These are phyloP conservation scores for Cyanoderma ruficeps DNA, from an alignment of 2,113 vertebrate genomes.

Conservation along the genomic window DNA sequence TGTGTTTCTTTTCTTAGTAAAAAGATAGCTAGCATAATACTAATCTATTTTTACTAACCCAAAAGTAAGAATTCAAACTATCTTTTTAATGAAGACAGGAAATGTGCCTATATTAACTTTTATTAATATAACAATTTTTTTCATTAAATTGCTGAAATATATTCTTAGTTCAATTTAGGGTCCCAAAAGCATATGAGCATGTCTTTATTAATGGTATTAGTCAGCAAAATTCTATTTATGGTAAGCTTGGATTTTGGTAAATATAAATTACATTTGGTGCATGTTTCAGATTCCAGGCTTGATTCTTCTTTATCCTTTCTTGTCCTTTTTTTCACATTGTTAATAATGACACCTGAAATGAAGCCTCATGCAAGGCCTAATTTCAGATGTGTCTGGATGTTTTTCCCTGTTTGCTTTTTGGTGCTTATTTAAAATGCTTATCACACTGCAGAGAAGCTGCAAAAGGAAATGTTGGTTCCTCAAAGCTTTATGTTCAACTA, in stretches of 20 bases:
- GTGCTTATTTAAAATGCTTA: not conserved
- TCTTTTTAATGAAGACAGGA: not conserved
- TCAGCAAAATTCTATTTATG: not conserved
- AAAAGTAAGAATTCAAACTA: not conserved
- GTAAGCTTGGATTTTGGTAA: not conserved
- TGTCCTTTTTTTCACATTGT: not conserved
- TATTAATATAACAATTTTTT: not conserved
- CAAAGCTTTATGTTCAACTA: not conserved
- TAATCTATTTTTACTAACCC: not conserved
- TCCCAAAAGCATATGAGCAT: not conserved
- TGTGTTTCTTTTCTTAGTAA: not conserved
- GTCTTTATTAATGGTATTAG: not conserved
- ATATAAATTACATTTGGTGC: not conserved
- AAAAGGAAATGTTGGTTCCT: not conserved
- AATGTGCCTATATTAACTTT: not conserved
- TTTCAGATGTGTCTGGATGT: not conserved
- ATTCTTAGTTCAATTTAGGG: not conserved
- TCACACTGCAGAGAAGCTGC: not conserved
- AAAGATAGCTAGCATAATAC: not conserved
- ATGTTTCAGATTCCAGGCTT: not conserved
- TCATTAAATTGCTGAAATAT: not conserved
- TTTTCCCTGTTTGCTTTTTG: not conserved
- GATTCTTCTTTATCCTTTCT: not conserved
- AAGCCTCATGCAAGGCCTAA: not conserved
- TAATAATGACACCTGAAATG: not conserved